These are phyloP conservation scores for Lemur catta DNA, from an alignment of 2,797 vertebrate genomes.

Conservation along the genomic window DNA sequence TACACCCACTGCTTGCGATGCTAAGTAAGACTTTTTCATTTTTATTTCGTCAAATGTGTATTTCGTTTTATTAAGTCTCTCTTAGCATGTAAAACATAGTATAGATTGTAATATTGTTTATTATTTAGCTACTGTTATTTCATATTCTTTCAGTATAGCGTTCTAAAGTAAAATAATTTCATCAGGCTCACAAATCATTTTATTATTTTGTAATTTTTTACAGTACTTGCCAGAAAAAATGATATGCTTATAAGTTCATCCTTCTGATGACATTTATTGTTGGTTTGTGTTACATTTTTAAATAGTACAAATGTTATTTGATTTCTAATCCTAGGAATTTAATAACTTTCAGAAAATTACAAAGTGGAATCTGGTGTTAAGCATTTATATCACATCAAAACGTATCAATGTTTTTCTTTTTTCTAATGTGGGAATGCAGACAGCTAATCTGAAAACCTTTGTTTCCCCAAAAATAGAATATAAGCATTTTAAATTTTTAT, in stretches of 20 bases:
- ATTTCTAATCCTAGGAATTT: background rate
- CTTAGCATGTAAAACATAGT: background rate
- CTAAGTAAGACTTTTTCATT: slow-evolving; percentile 83
- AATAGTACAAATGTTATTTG: background rate
- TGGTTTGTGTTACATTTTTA: slow-evolving; percentile 5
- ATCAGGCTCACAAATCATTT: background rate
- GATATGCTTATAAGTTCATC: background rate
- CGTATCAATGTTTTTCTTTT: background rate
- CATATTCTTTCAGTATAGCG: background rate
- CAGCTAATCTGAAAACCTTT: background rate
- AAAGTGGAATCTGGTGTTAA: background rate
- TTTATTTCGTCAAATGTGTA: background rate
- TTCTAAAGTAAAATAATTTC: background rate
- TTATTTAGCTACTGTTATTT: background rate
- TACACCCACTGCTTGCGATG: slow-evolving; percentile 88
- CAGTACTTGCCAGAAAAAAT: background rate
- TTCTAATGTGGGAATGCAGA: background rate
- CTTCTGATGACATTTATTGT: background rate
- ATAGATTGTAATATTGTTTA: background rate
- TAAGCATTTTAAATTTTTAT: background rate
- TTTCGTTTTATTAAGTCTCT: background rate
- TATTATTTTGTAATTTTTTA: background rate
- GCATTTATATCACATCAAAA: background rate
- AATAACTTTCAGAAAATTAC: background rate
- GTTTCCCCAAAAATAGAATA: background rate